Conservation (phyloP, 1,140 invertebrate species). For the Orussus abietinus region DNA sequence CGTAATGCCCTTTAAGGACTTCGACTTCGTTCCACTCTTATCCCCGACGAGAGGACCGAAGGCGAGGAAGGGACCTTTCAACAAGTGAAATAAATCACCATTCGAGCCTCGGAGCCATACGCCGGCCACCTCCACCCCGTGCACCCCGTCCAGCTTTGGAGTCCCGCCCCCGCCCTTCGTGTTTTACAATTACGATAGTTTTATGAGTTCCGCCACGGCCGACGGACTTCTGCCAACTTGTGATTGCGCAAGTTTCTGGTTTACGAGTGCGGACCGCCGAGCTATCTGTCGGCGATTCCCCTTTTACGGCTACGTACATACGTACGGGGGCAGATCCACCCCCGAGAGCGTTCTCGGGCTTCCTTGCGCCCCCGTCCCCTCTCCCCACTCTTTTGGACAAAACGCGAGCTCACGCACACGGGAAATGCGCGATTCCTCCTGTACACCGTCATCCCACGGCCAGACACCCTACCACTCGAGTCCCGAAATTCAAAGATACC, state of each 20-base stretch:
- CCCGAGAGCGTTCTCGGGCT: too few species aligned
- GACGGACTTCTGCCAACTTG: constrained; percentile 37
- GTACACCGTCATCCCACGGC: background rate
- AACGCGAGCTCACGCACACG: constrained; percentile 1
- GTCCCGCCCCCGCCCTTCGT: constrained; percentile 26
- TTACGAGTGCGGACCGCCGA: constrained; percentile 32
- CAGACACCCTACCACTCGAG: background rate
- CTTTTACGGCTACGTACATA: constrained; percentile 21
- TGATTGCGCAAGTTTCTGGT: constrained; percentile 42
- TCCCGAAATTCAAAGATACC: constrained; percentile 1
- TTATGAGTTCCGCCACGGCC: constrained; percentile 36
- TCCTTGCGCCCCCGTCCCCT: constrained; percentile 10
- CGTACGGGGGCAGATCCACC: constrained; percentile 2
- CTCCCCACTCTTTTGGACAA: constrained; percentile 5
- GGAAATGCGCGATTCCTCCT: background rate
- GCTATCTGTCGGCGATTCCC: constrained; percentile 31
- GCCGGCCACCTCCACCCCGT: constrained; percentile 14
- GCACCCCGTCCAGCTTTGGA: constrained; percentile 12
- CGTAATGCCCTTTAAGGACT: too few species aligned
- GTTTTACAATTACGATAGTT: constrained; percentile 46
- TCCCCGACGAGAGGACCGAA: too few species aligned
- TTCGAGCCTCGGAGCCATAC: constrained; percentile 17
- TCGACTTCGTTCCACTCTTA: too few species aligned
- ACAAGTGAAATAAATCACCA: constrained; percentile 33
- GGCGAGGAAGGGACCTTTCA: constrained; percentile 17